Conservation (phyloP, 2,888 invertebrate genomes). For the Drosophila kanekoi region DNA sequence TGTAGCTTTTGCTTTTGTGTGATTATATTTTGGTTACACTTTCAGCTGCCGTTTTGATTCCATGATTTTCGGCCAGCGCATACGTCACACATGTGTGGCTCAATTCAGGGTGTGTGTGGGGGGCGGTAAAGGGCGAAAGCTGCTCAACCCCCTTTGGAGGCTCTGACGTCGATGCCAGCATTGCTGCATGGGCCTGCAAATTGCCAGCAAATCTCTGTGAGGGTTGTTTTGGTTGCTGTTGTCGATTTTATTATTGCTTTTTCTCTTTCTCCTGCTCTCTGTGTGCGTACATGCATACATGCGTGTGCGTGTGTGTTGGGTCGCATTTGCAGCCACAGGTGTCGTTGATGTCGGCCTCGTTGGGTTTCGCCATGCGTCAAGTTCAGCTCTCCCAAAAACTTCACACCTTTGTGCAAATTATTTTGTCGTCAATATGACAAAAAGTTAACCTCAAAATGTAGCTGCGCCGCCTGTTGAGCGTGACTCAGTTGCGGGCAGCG, state of each 20-base stretch:
- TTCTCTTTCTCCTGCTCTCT: not conserved
- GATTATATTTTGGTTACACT: slow-evolving; percentile 67
- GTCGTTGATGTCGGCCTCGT: slow-evolving; percentile 49
- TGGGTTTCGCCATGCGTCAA: slow-evolving; percentile 56
- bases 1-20: slow-evolving; percentile 37
- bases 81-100: slow-evolving; percentile 52
- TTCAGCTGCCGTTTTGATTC: slow-evolving; percentile 61
- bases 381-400: slow-evolving; percentile 66
- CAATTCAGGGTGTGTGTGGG: slow-evolving; percentile 1
- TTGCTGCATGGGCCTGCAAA: slow-evolving; percentile 58
- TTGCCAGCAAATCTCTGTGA: slow-evolving; percentile 62
- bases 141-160: not conserved
- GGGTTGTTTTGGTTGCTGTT: slow-evolving; percentile 57
- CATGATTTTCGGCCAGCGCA: slow-evolving; percentile 30
- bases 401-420: slow-evolving; percentile 75
- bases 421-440: slow-evolving; percentile 70
- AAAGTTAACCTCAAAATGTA: slow-evolving; percentile 72
- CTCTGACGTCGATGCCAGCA: slow-evolving; percentile 21
- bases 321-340: slow-evolving; percentile 67
- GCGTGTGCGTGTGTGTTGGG: not conserved
- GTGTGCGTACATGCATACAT: too few species aligned
- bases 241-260: slow-evolving; percentile 31
- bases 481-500: slow-evolving; percentile 55
- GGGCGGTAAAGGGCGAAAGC: not conserved
- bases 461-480: slow-evolving; percentile 63